phyloP scores from a whole-genome alignment of 2,797 vertebrate genomes.

The Anguilla pacifica region DNA sequence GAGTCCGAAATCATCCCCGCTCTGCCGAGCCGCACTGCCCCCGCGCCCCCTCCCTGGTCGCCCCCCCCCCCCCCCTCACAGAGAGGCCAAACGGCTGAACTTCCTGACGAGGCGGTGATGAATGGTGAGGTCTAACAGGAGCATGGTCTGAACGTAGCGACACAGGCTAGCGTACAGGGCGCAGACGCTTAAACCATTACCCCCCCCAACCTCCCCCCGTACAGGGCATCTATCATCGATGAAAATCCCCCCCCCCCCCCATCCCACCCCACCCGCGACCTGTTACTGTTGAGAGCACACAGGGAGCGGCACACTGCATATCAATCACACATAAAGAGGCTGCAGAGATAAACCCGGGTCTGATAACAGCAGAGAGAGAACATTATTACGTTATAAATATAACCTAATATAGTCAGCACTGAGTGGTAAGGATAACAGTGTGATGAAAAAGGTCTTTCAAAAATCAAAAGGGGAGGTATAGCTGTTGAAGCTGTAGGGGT shows the following conservation, averaged over 20 bases:
- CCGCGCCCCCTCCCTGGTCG: too few species aligned
- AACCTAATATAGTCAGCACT: background rate
- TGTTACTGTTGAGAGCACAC: background rate
- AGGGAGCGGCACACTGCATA: background rate
- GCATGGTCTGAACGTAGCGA: background rate
- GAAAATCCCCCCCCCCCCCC: background rate
- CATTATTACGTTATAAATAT: background rate
- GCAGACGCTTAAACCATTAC: background rate
- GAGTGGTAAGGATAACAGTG: background rate
- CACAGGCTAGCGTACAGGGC: background rate
- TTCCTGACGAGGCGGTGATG: background rate
- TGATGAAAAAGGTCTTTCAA: background rate
- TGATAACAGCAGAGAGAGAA: background rate
- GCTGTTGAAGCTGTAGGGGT: background rate
- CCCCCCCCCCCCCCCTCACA: background rate
- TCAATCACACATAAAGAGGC: background rate
- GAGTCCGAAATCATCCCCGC: background rate
- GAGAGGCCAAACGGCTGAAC: background rate
- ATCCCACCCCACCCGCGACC: background rate
- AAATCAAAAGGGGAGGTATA: background rate
- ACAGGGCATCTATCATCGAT: conserved; percentile 1
- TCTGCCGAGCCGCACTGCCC: background rate
- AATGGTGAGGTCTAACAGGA: background rate
- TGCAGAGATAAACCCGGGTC: background rate
- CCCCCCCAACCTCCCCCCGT: background rate